A percentile compares a stretch with the other conserved stretches of the same genome.
These are phyloP conservation scores for Microtus richardsoni DNA, from an alignment of 2,113 vertebrate genomes.

Conservation along the genomic window DNA sequence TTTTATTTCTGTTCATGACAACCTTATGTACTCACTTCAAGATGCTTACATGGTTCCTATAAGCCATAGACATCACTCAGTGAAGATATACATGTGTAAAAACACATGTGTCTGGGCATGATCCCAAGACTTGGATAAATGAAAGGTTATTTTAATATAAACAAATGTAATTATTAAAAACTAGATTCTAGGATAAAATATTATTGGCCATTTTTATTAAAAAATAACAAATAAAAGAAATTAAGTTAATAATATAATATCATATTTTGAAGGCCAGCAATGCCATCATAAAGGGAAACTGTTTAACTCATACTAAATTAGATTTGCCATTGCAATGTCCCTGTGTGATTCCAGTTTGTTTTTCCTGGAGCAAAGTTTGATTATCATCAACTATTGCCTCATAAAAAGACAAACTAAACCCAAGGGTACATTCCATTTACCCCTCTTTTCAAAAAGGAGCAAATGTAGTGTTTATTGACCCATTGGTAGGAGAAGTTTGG, in stretches of 20 bases:
- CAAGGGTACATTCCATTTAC: background rate
- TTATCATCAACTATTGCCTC: background rate
- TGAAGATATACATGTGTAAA: background rate
- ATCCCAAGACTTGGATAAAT: background rate
- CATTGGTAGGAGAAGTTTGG: too few species aligned
- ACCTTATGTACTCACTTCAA: background rate
- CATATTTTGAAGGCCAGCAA: background rate
- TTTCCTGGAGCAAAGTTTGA: background rate
- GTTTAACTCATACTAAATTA: slow-evolving; percentile 45
- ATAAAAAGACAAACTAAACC: too few species aligned
- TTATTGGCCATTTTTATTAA: slow-evolving; percentile 3
- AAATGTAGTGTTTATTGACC: background rate
- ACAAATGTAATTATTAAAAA: background rate
- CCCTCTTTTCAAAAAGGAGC: background rate
- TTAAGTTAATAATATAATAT: background rate
- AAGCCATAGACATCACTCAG: background rate
- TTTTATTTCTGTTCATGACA: background rate
- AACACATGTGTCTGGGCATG: background rate
- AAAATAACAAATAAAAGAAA: background rate
- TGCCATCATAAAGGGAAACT: background rate
- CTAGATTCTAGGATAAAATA: background rate
- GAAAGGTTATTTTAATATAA: background rate
- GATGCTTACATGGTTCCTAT: background rate
- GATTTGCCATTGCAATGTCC: background rate
- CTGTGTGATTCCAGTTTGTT: background rate